Conservation (phyloP, 2,797 vertebrate species). For the Myripristis murdjan region DNA sequence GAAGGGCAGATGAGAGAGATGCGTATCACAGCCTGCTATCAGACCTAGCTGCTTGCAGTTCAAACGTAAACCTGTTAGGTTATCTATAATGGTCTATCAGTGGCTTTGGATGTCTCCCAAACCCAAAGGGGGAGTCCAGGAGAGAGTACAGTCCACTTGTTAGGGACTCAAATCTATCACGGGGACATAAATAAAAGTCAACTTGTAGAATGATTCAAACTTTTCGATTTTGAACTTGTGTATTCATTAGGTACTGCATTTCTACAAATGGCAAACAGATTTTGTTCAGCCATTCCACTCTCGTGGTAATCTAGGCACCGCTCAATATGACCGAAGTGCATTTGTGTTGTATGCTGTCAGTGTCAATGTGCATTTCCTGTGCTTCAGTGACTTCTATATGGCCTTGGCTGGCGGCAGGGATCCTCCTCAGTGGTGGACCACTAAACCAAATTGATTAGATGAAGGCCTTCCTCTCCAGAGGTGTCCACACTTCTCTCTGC, state of each 20-base stretch:
- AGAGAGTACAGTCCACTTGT: slow-evolving; percentile 30
- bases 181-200: background rate
- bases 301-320: background rate
- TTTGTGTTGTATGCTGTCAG: slow-evolving; percentile 11
- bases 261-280: no score
- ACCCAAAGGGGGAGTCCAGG: slow-evolving; percentile 38
- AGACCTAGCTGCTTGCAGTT: slow-evolving; percentile 55
- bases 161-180: slow-evolving; percentile 34
- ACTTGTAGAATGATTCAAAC: background rate
- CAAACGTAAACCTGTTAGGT: slow-evolving; percentile 61
- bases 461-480: slow-evolving; percentile 66
- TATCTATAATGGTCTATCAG: slow-evolving; percentile 76
- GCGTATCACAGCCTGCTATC: slow-evolving; percentile 52
- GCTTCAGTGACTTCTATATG: slow-evolving; percentile 67
- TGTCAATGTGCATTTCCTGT: slow-evolving; percentile 24
- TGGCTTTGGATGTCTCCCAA: slow-evolving; percentile 50
- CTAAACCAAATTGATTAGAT: slow-evolving; percentile 83
- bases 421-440: slow-evolving; percentile 60
- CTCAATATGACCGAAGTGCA: slow-evolving; percentile 8
- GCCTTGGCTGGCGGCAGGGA: slow-evolving; percentile 62
- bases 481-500: slow-evolving; percentile 63
- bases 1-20: slow-evolving; percentile 59
- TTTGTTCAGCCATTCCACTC: background rate
- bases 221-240: background rate
- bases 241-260: background rate